Evolutionary conservation across 1,140 invertebrate species (phyloP).

Genomic region (Ooceraea biroi): DNA sequence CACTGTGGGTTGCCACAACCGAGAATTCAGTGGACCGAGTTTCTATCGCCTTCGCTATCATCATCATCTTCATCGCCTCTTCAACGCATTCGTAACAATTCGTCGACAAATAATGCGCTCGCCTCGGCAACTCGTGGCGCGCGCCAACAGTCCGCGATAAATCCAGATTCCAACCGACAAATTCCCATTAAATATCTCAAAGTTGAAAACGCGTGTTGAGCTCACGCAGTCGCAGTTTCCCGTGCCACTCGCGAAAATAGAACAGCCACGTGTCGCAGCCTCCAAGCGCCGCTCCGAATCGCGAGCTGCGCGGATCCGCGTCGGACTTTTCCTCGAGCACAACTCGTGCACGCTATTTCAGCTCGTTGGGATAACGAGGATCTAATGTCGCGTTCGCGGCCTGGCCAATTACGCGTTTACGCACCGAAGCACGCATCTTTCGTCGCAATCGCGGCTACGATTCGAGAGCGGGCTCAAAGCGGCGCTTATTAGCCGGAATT

Average conservation of each 20-base stretch:
- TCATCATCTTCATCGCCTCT: slow-evolving; percentile 40
- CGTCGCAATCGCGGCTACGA: slow-evolving; percentile 71
- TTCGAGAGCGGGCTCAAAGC: slow-evolving; percentile 39
- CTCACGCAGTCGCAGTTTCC: neutral
- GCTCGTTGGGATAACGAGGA: slow-evolving; percentile 86
- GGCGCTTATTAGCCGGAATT: slow-evolving; percentile 51
- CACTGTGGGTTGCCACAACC: neutral
- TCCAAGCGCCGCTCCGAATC: slow-evolving; percentile 12
- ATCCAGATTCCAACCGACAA: slow-evolving; percentile 24
- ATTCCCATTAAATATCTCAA: slow-evolving; percentile 37
- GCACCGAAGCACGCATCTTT: slow-evolving; percentile 69
- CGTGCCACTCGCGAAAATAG: slow-evolving; percentile 57
- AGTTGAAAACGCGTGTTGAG: slow-evolving; percentile 37
- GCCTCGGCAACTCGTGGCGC: neutral
- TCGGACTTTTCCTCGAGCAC: slow-evolving; percentile 59
- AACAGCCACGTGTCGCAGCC: slow-evolving; percentile 52
- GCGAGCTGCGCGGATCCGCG: slow-evolving; percentile 61
- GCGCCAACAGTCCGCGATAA: slow-evolving; percentile 26
- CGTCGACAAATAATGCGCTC: slow-evolving; percentile 31
- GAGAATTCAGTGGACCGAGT: neutral
- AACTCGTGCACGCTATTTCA: slow-evolving; percentile 78
- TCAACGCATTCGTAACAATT: slow-evolving; percentile 29
- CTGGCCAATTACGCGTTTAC: slow-evolving; percentile 82
- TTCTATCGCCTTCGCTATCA: slow-evolving; percentile 26
- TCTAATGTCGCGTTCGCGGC: slow-evolving; percentile 84